A percentile compares a stretch with the other conserved stretches of the same genome.
Conservation (phyloP, 2,797 vertebrate species). For the Silurus aristotelis region DNA sequence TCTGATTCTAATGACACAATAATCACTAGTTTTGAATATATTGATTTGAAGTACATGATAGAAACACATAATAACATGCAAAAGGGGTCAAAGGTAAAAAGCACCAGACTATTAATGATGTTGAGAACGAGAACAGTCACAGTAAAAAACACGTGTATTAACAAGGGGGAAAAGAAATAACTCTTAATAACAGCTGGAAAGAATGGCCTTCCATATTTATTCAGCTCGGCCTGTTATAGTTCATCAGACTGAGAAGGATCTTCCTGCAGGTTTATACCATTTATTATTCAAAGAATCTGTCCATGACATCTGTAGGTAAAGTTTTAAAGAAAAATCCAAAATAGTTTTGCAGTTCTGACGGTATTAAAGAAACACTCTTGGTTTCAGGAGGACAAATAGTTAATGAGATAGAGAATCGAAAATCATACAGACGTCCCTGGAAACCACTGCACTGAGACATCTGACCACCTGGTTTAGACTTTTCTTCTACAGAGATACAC, state of each 20-base stretch:
- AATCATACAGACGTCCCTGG: slow-evolving; percentile 49
- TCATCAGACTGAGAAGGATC: not conserved
- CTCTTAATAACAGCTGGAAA: not conserved
- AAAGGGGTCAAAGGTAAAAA: too few relatives aligned
- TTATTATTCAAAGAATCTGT: not conserved
- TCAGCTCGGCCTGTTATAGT: not conserved
- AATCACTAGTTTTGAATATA: too few relatives aligned
- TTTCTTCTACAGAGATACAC: not conserved
- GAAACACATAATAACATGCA: too few relatives aligned
- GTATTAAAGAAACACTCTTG: too few relatives aligned
- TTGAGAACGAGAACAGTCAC: too few relatives aligned
- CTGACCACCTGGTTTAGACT: not conserved
- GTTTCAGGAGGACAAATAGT: slow-evolving; percentile 28
- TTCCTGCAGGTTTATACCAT: not conserved
- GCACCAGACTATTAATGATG: too few relatives aligned
- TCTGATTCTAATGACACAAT: too few relatives aligned
- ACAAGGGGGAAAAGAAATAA: not conserved
- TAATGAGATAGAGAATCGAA: not conserved
- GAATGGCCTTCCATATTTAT: not conserved
- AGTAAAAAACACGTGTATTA: too few relatives aligned
- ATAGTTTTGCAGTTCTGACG: not conserved
- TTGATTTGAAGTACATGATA: too few relatives aligned
- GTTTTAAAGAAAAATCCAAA: not conserved
- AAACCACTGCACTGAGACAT: slow-evolving; percentile 26
- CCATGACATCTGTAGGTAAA: not conserved